phyloP scores from a whole-genome alignment of 1,140 invertebrate species.

The Thaumetopoea pityocampa region DNA sequence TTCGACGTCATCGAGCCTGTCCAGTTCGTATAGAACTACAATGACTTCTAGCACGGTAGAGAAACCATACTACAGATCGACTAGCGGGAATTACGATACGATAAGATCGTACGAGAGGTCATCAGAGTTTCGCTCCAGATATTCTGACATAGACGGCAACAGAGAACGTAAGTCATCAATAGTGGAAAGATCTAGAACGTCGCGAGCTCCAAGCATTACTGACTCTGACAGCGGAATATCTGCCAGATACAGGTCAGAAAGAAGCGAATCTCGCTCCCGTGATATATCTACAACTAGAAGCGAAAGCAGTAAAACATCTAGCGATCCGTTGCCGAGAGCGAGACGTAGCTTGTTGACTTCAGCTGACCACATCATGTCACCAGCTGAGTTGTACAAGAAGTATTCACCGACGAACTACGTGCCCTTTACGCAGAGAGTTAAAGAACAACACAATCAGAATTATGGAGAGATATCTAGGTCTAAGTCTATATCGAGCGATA shows the following conservation, averaged over 20 bases:
- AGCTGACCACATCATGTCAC: conserved; percentile 60
- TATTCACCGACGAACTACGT: conserved; percentile 80
- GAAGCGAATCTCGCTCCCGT: conserved; percentile 56
- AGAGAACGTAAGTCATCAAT: conserved; percentile 61
- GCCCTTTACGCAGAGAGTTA: conserved; percentile 75
- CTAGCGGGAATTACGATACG: conserved; percentile 63
- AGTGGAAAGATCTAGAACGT: conserved; percentile 56
- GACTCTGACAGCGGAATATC: conserved; percentile 69
- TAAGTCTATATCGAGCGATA: conserved; percentile 76
- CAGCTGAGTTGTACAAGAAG: conserved; percentile 78
- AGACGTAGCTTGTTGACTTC: conserved; percentile 43
- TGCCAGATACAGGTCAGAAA: conserved; percentile 51
- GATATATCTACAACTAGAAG: conserved; percentile 63
- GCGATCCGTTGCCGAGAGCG: conserved; percentile 35
- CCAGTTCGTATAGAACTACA: conserved; percentile 73
- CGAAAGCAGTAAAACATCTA: conserved; percentile 54
- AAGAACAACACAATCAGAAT: conserved; percentile 54
- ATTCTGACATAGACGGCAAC: conserved; percentile 57
- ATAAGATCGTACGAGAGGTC: conserved; percentile 66
- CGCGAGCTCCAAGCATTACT: conserved; percentile 61
- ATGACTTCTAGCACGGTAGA: conserved; percentile 68
- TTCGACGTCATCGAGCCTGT: conserved; percentile 49
- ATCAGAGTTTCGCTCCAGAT: conserved; percentile 67
- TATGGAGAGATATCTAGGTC: conserved; percentile 69
- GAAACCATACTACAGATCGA: conserved; percentile 70